A percentile compares a stretch with the other conserved stretches of the same genome.
These are phyloP conservation scores for Cyclura pinguis DNA, from an alignment of 2,797 vertebrate species.

Conservation along the genomic window DNA sequence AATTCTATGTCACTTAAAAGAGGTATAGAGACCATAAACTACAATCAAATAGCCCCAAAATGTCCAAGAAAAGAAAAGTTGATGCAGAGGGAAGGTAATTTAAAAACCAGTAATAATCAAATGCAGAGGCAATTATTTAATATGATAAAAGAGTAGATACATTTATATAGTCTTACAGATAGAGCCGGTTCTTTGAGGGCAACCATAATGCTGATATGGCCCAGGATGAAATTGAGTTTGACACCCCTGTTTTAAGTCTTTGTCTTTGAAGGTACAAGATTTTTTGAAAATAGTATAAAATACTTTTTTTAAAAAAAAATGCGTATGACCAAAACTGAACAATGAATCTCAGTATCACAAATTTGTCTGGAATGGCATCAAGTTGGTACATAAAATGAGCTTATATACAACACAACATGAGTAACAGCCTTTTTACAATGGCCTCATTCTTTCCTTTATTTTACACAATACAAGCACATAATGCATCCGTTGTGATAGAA, in stretches of 20 bases:
- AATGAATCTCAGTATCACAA: constrained; percentile 16
- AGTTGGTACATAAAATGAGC: not conserved
- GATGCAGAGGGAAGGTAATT: too few relatives aligned
- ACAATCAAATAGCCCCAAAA: too few relatives aligned
- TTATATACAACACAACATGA: not conserved
- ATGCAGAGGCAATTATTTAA: too few relatives aligned
- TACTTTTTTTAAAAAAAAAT: not conserved
- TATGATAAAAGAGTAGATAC: too few relatives aligned
- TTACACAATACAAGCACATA: constrained; percentile 38
- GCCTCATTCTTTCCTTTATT: constrained; percentile 36
- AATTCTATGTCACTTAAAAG: too few relatives aligned
- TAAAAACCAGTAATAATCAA: too few relatives aligned
- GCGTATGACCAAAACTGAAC: not conserved
- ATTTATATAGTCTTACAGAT: too few relatives aligned
- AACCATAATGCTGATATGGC: too few relatives aligned
- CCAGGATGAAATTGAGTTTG: too few relatives aligned
- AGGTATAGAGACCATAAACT: too few relatives aligned
- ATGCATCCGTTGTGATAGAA: constrained; percentile 39
- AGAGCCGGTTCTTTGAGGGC: too few relatives aligned
- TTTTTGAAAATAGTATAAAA: not conserved
- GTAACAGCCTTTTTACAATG: constrained; percentile 9
- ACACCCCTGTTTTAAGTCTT: not conserved
- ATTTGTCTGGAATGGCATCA: not conserved
- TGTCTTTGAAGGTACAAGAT: not conserved
- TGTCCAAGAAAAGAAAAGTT: too few relatives aligned